Percentiles rank a stretch among this genome's conserved stretches.
Conservation (phyloP, 2,113 vertebrate species). For the Chroicocephalus ridibundus region DNA sequence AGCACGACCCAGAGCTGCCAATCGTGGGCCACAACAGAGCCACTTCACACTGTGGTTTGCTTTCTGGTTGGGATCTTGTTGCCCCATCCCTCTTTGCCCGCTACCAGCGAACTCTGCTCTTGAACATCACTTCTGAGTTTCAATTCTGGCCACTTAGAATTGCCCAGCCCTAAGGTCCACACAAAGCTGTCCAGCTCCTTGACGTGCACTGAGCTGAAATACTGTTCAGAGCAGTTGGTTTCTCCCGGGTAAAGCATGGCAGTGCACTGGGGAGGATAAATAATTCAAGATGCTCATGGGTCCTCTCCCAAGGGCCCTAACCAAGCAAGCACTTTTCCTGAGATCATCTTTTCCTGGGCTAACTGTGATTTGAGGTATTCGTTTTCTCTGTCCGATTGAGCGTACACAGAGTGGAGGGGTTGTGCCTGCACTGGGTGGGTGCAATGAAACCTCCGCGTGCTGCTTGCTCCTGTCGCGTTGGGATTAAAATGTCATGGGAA, state of each 20-base stretch:
- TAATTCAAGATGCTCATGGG: not conserved
- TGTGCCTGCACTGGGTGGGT: not conserved
- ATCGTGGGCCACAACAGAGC: rapidly evolving
- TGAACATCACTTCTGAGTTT: not conserved
- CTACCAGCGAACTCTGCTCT: not conserved
- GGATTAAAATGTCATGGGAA: slow-evolving; percentile 74
- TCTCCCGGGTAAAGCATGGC: not conserved
- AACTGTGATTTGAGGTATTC: not conserved
- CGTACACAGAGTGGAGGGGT: not conserved
- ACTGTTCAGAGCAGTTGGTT: not conserved
- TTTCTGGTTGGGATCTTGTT: not conserved
- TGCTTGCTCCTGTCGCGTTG: not conserved
- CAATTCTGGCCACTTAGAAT: not conserved
- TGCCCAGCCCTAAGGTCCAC: not conserved
- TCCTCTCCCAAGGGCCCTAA: not conserved
- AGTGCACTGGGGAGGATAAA: not conserved
- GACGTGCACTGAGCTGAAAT: not conserved
- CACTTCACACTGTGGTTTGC: not conserved
- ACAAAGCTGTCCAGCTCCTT: not conserved
- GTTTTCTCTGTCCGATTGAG: not conserved
- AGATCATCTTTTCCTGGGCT: not conserved
- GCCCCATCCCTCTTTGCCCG: not conserved
- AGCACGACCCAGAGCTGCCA: not conserved
- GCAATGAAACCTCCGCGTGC: not conserved
- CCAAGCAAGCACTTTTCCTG: not conserved